These are phyloP conservation scores for Oncopeltus fasciatus DNA, from an alignment of 1,140 invertebrate genomes.

Conservation along the genomic window DNA sequence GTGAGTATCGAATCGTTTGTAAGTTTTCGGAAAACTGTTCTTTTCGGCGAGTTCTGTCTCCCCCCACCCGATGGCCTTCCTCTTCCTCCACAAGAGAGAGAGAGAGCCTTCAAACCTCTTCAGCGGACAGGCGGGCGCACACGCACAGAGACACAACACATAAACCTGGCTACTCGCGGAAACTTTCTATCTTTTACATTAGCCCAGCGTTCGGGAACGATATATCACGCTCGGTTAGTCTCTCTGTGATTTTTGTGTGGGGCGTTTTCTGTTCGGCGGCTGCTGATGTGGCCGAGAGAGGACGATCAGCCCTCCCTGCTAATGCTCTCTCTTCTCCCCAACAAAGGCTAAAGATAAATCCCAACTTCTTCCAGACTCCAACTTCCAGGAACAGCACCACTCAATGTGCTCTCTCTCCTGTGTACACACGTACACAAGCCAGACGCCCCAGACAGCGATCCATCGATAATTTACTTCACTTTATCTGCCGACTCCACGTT, in stretches of 20 bases:
- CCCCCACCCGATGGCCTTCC: background rate
- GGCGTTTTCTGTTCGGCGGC: background rate
- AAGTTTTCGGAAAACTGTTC: background rate
- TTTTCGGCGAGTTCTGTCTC: background rate
- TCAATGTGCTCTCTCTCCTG: too few relatives aligned
- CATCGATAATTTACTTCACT: too few relatives aligned
- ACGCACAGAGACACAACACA: background rate
- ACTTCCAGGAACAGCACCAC: too few relatives aligned
- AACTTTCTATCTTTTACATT: constrained; percentile 5
- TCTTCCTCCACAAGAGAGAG: background rate
- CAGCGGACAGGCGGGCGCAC: background rate
- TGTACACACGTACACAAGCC: too few relatives aligned
- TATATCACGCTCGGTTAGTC: background rate
- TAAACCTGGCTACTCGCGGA: too few relatives aligned
- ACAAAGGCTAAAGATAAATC: too few relatives aligned
- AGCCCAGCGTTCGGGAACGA: background rate
- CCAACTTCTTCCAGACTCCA: too few relatives aligned
- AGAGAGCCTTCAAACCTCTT: background rate
- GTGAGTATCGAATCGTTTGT: constrained; percentile 2
- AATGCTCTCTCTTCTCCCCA: too few relatives aligned
- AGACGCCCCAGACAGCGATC: too few relatives aligned
- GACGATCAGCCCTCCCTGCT: too few relatives aligned
- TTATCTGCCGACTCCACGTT: too few relatives aligned
- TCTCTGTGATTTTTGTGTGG: background rate
- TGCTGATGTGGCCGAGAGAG: too few relatives aligned